These are phyloP conservation scores for Cheilosia impressa DNA, from an alignment of 2,888 invertebrate species.

Conservation along the genomic window DNA sequence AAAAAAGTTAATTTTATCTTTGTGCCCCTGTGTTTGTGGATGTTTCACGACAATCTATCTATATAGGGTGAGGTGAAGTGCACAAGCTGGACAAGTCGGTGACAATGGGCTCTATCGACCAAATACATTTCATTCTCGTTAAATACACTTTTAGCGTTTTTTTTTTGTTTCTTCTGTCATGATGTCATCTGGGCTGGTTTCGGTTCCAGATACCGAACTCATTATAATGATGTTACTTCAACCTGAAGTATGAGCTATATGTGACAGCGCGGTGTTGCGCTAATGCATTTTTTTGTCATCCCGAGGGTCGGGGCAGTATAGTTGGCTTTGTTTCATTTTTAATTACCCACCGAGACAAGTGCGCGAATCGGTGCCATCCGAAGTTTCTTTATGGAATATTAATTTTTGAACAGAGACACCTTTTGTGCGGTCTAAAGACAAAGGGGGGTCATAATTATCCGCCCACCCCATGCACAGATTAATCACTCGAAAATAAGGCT, in stretches of 20 bases:
- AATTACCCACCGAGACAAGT: slow-evolving; percentile 26
- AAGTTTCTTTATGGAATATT: slow-evolving; percentile 62
- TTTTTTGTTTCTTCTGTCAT: slow-evolving; percentile 13
- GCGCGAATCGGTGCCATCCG: slow-evolving; percentile 35
- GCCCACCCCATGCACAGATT: slow-evolving; percentile 48
- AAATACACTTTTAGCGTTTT: slow-evolving; percentile 36
- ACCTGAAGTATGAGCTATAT: slow-evolving; percentile 32
- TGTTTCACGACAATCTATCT: slow-evolving; percentile 3
- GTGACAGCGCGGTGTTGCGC: slow-evolving; percentile 3
- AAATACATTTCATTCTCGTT: slow-evolving; percentile 55
- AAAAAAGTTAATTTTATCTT: slow-evolving; percentile 74
- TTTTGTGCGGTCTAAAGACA: slow-evolving; percentile 52
- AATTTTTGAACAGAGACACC: slow-evolving; percentile 33
- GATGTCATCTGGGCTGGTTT: slow-evolving; percentile 66
- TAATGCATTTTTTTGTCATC: slow-evolving; percentile 56
- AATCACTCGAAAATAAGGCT: slow-evolving; percentile 9
- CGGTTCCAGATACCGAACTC: slow-evolving; percentile 41
- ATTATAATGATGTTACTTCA: slow-evolving; percentile 55
- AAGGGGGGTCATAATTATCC: slow-evolving; percentile 71
- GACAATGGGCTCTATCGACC: slow-evolving; percentile 69
- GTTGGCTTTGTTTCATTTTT: slow-evolving; percentile 50
- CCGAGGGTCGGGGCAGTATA: slow-evolving; percentile 42
- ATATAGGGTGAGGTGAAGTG: slow-evolving; percentile 33
- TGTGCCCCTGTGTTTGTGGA: slow-evolving; percentile 12
- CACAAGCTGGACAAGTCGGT: slow-evolving; percentile 50